A percentile compares a stretch with the other conserved stretches of the same genome.
phyloP scores from a whole-genome alignment of 2,888 invertebrate species.

The Cecidostiba fungosa region DNA sequence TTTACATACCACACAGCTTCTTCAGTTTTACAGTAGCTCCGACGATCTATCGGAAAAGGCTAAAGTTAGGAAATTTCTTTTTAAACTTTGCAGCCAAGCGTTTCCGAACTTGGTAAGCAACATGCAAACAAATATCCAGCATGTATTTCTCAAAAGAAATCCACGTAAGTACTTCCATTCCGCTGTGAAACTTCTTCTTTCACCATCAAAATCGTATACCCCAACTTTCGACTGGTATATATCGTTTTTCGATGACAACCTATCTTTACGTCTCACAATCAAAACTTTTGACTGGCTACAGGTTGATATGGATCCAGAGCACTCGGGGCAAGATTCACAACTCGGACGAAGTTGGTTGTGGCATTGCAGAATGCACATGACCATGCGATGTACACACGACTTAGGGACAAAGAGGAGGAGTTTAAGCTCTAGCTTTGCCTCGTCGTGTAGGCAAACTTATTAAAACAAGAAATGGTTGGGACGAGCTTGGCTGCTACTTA shows the following conservation, averaged over 20 bases:
- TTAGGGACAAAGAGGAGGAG: neutral
- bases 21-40: neutral
- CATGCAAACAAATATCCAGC: neutral
- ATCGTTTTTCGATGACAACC: constrained; percentile 6
- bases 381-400: neutral
- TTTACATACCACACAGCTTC: neutral
- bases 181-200: neutral
- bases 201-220: neutral
- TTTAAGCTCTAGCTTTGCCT: neutral
- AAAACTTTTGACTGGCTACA: neutral
- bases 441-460: constrained; percentile 3
- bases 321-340: neutral
- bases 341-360: neutral
- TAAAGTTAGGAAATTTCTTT: neutral
- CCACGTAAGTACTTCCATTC: neutral
- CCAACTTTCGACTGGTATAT: neutral
- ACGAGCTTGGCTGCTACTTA: neutral
- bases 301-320: neutral
- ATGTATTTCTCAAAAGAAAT: neutral
- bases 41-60: neutral
- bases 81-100: neutral
- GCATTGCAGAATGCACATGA: neutral
- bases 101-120: neutral
- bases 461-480: neutral
- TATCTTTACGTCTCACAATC: neutral